Evolutionary conservation across 2,797 vertebrate species (phyloP).

Genomic region (Clarias laeviceps): DNA sequence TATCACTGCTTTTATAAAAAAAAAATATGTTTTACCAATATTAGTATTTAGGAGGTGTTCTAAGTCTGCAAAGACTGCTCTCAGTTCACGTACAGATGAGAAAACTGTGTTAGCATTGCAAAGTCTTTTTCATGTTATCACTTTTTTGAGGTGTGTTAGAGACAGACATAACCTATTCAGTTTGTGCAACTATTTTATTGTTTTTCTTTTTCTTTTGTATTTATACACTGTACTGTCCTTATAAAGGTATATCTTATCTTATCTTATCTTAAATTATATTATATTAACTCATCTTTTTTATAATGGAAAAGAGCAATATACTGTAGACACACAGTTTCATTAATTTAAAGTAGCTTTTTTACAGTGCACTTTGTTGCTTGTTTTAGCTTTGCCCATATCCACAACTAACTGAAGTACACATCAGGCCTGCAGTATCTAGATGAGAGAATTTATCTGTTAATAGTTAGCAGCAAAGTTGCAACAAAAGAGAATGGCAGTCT

Average conservation of each 20-base stretch:
- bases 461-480: background rate
- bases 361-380: background rate
- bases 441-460: background rate
- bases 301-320: background rate
- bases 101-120: background rate
- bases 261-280: no score
- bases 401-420: background rate
- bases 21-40: no score
- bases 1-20: no score
- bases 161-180: background rate
- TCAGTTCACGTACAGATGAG: background rate
- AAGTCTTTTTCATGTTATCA: background rate
- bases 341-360: background rate
- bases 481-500: background rate
- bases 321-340: background rate
- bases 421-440: background rate
- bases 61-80: no score
- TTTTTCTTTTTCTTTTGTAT: background rate
- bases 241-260: no score
- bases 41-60: no score
- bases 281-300: background rate
- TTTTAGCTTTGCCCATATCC: background rate
- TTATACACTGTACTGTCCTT: background rate
- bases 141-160: background rate
- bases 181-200: background rate